phyloP scores from a whole-genome alignment of 2,888 invertebrate species.

The Nudaria mundana region DNA sequence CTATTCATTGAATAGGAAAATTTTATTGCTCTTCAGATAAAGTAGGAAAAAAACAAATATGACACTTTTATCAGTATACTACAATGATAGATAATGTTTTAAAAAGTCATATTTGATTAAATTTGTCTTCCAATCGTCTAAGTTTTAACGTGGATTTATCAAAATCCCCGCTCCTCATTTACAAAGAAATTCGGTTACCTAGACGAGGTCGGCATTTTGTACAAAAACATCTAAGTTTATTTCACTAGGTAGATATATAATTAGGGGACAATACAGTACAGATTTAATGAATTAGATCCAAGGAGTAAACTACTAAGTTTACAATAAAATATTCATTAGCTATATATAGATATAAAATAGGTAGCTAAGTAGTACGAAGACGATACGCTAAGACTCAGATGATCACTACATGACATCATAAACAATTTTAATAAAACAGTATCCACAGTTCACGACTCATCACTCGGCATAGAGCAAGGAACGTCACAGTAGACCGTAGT shows the following conservation, averaged over 20 bases:
- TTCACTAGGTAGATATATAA: slow-evolving; percentile 62
- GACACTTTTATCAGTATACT: slow-evolving; percentile 24
- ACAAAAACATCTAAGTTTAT: slow-evolving; percentile 72
- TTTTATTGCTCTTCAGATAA: slow-evolving; percentile 47
- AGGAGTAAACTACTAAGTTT: slow-evolving; percentile 74
- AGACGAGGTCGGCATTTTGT: slow-evolving; percentile 78
- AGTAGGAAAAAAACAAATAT: slow-evolving; percentile 30
- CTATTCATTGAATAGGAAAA: slow-evolving; percentile 17
- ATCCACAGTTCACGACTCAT: slow-evolving; percentile 51
- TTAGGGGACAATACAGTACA: slow-evolving; percentile 75
- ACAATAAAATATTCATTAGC: slow-evolving; percentile 78
- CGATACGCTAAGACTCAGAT: slow-evolving; percentile 65
- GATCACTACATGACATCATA: slow-evolving; percentile 45
- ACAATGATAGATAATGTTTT: slow-evolving; percentile 27
- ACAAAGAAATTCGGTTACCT: slow-evolving; percentile 78
- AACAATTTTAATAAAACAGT: slow-evolving; percentile 44
- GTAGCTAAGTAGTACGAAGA: slow-evolving; percentile 66
- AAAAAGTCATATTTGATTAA: slow-evolving; percentile 37
- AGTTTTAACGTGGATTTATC: slow-evolving; percentile 38
- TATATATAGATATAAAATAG: slow-evolving; percentile 70
- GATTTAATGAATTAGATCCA: slow-evolving; percentile 69
- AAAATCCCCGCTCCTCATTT: slow-evolving; percentile 49
- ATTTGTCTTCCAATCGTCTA: slow-evolving; percentile 44
- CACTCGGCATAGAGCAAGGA: slow-evolving; percentile 62
- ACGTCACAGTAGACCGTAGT: slow-evolving; percentile 55